Base-by-base conservation (phyloP, 92 coral and sea anemone genomes). In the Chrysogorgia sp. region DNA sequence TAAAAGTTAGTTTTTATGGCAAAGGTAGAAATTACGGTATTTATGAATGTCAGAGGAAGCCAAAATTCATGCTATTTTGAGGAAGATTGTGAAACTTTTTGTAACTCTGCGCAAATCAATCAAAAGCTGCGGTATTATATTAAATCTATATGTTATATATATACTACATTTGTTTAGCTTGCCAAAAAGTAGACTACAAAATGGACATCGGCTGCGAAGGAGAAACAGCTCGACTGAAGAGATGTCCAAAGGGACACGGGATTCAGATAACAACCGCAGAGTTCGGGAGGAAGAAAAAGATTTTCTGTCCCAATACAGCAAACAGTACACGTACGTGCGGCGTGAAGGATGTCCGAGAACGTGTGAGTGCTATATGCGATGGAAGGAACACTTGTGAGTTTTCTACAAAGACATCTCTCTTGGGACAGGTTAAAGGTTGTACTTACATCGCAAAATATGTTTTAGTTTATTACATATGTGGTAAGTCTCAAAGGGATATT, bases 371-470 rank as follows among this genome's bases (percentile, higher is more conserved):
- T 10, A 14, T 13, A 6, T 57, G 63, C 32, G 34, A 57, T 13
- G 63, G 34, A 57, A 8, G 32, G 23, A 23, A 57, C 4, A 13
- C 29, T 23, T 57, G 63, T 23, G 14, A 23, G 10, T 57, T 57
- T 3, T 15, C 12, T 14, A 31, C 63, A 8, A 15, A 57, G 7
- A 57, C 63, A 3, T 23, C 29, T 57, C 4, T 57, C 34, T 29
- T 57, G 29, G 63, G 63, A 57, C 31, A 57, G 32, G 63, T 57
- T 31, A 31, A 57, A 57, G 31, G 34, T 1, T 57, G 63, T 29
- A 23, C 34, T 23, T 57, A 57, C 17, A 3, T 57, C 30, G 3
- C 63, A 19, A 57, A 57, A 57, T 57, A 57, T 31, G 34, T 57
- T 23, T 3, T 3, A 23, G 23, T 57, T 29, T 23, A 57, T 15